Evolutionary conservation across 2,113 vertebrate genomes (phyloP), one percentile per base, ranked within the genome.

Genomic region (Zootoca vivipara): DNA sequence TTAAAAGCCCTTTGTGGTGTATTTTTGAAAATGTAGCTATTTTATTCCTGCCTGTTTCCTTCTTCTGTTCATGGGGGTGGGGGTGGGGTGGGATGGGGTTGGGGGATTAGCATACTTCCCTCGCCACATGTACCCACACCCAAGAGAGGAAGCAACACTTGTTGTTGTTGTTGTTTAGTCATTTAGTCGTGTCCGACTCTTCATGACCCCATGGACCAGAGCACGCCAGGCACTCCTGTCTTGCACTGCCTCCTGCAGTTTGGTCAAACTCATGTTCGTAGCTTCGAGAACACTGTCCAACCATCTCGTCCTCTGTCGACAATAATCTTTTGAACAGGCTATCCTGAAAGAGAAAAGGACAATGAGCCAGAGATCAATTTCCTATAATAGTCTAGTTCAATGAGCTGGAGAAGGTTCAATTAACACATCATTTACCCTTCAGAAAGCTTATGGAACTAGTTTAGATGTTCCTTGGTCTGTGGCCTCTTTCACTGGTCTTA

Each of bases 271-370:
- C n/a, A n/a, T n/a, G n/a, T n/a, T n/a, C n/a, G n/a, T n/a, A n/a
- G n/a, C n/a, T n/a, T n/a, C n/a, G n/a, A n/a, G n/a, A n/a, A n/a
- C n/a, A n/a, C n/a, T n/a, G n/a, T n/a, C n/a, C n/a, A n/a, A n/a
- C n/a, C n/a, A n/a, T n/a, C n/a, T n/a, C n/a, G n/a, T n/a, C n/a
- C n/a, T n/a, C n/a, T n/a, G n/a, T n/a, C n/a, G n/a, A 64, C 35
- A 52, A 82, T 65, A 33, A n/a, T 74, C 40, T 65, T 89, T 85
- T 82, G 82, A n/a, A 38, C 38, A 26, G 46, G 86, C 38, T 79
- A 38, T 18, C 72, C 33, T 92, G 78, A 87, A 92, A 87, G 82
- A 78, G 72, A 82, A 90, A 85, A 92, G 85, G 85, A 82, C 70
- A 42, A 82, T 30, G 78, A 86, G 79, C 73, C 38, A 86, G 35